Conservation (phyloP, 2,888 invertebrate genomes). For the Plebejus melissa region DNA sequence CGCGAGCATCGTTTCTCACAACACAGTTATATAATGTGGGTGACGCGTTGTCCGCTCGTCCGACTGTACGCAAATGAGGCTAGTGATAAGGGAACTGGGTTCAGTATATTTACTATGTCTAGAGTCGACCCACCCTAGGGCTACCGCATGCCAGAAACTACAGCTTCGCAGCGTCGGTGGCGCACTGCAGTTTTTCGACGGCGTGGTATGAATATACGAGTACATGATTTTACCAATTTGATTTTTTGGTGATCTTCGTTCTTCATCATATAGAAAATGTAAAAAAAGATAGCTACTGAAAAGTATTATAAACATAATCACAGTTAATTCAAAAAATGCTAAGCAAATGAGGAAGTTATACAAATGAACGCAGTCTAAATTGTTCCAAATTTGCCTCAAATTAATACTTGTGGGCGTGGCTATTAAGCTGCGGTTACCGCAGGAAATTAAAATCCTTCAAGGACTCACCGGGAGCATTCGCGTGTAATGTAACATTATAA, state of each 20-base stretch:
- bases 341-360: background rate
- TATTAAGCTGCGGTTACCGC: background rate
- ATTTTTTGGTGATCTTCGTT: background rate
- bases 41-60: constrained; percentile 15
- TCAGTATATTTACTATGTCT: constrained; percentile 19
- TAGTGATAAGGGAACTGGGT: constrained; percentile 16
- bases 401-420: background rate
- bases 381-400: background rate
- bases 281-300: background rate
- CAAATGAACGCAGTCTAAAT: background rate
- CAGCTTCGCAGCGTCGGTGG: background rate
- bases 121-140: background rate
- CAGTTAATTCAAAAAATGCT: background rate
- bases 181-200: background rate
- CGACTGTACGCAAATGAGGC: constrained; percentile 16
- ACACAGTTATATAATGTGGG: background rate
- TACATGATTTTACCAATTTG: too few relatives aligned
- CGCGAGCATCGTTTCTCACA: constrained; percentile 10
- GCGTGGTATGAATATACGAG: too few relatives aligned
- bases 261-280: background rate
- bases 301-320: background rate
- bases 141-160: background rate
- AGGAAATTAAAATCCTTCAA: too few relatives aligned
- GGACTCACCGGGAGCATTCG: too few relatives aligned
- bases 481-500: too few relatives aligned